A percentile compares a stretch with the other conserved stretches of the same genome.
Evolutionary conservation across 2,113 vertebrate species (phyloP).

Genomic region (Eptesicus fuscus): DNA sequence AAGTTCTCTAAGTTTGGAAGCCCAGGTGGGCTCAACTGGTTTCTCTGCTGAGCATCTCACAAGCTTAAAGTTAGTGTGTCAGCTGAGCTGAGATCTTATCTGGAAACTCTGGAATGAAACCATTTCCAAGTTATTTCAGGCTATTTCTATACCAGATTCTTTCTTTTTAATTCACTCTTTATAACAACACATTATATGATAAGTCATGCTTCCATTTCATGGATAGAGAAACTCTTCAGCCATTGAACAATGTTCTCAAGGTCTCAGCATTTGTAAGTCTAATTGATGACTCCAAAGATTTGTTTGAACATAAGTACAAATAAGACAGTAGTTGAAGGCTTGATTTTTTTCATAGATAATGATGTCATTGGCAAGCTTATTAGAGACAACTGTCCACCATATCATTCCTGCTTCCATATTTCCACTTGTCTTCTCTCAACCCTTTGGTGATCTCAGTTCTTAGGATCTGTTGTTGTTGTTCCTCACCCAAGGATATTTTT

Average conservation of each 20-base stretch:
- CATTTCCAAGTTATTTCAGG: not conserved
- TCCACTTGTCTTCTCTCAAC: not conserved
- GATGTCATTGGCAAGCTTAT: not conserved
- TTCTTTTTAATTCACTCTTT: not conserved
- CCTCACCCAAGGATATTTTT: too few species aligned
- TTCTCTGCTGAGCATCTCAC: not conserved
- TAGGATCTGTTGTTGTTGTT: not conserved
- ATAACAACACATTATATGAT: not conserved
- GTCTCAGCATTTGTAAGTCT: not conserved
- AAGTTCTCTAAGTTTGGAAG: not conserved
- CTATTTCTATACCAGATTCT: not conserved
- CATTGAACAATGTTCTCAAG: not conserved
- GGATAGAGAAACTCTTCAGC: not conserved
- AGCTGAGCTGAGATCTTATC: not conserved
- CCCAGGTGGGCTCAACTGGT: not conserved
- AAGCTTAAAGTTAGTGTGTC: not conserved
- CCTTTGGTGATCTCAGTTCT: not conserved
- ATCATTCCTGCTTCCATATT: not conserved
- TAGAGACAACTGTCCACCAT: not conserved
- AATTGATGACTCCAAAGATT: not conserved
- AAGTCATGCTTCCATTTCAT: not conserved
- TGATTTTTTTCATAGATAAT: not conserved
- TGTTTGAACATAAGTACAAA: not conserved
- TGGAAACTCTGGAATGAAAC: not conserved
- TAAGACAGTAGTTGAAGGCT: not conserved